Conservation (phyloP, 2,113 vertebrate genomes). For the Ascaphus truei region DNA sequence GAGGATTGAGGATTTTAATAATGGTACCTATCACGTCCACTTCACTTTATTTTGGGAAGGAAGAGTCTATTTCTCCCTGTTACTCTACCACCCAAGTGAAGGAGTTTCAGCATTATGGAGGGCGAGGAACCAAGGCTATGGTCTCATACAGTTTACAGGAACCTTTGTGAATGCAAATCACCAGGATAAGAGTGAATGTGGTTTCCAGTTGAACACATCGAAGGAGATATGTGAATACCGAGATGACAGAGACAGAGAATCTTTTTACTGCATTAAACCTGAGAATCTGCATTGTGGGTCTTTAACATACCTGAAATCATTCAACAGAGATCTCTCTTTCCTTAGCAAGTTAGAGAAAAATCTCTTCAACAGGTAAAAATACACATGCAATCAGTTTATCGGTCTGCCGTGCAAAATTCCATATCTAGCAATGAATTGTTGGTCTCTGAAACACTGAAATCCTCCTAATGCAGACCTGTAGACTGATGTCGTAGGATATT, state of each 20-base stretch:
- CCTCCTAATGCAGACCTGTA: too few relatives aligned
- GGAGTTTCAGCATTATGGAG: background rate
- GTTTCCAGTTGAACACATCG: background rate
- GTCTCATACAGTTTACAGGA: background rate
- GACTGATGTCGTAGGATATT: too few relatives aligned
- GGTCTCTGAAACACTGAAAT: too few relatives aligned
- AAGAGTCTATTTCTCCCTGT: background rate
- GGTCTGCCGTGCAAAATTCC: too few relatives aligned
- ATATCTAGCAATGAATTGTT: too few relatives aligned
- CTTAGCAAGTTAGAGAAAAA: conserved; percentile 22
- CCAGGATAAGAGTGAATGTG: background rate
- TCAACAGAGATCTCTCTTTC: background rate
- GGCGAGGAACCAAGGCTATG: background rate
- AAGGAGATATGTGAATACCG: conserved; percentile 21
- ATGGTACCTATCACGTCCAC: background rate
- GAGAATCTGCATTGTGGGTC: conserved; percentile 8
- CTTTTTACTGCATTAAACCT: conserved; percentile 36
- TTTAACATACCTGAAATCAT: background rate
- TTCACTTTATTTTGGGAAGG: background rate
- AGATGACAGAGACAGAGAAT: conserved; percentile 27
- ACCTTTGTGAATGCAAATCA: background rate
- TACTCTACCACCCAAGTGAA: background rate
- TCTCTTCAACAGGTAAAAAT: conserved; percentile 33
- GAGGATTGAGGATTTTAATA: background rate
- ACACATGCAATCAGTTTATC: background rate